phyloP scores from a whole-genome alignment of 2,797 vertebrate genomes.

The Dromococcyx pavoninus region DNA sequence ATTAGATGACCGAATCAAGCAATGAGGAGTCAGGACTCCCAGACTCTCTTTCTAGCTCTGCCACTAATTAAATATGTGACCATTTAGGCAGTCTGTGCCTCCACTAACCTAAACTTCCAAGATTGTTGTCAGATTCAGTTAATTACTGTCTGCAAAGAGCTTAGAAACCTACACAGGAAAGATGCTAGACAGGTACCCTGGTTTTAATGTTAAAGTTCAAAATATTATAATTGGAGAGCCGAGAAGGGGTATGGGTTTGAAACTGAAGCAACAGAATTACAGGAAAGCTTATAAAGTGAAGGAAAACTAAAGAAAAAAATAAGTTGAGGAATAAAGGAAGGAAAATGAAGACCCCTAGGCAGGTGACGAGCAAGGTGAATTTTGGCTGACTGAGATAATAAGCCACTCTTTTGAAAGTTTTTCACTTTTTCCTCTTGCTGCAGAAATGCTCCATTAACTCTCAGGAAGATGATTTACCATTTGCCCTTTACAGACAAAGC shows the following conservation, averaged over 20 bases:
- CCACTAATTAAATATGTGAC: slow-evolving; percentile 29
- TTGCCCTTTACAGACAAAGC: slow-evolving; percentile 57
- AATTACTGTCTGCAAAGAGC: slow-evolving; percentile 30
- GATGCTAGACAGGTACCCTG: background rate
- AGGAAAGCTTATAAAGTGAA: background rate
- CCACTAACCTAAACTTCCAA: slow-evolving; percentile 20
- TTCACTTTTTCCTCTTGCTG: slow-evolving; percentile 16
- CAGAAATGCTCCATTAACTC: slow-evolving; percentile 62
- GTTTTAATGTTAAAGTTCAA: slow-evolving; percentile 46
- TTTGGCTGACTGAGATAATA: slow-evolving; percentile 35
- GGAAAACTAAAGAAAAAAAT: background rate
- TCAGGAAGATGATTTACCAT: slow-evolving; percentile 53
- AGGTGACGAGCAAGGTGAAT: background rate
- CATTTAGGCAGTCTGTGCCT: background rate
- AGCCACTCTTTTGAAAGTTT: slow-evolving; percentile 34
- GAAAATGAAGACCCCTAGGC: slow-evolving; percentile 1
- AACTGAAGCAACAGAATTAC: background rate
- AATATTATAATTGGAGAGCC: slow-evolving; percentile 9
- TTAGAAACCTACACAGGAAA: background rate
- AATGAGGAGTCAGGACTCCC: background rate
- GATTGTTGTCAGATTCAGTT: slow-evolving; percentile 20
- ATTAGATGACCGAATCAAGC: background rate
- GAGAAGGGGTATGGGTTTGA: background rate
- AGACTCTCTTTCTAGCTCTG: background rate
- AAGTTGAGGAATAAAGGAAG: background rate